phyloP scores from a whole-genome alignment of 2,113 vertebrate species.

The Emydocephalus ijimae region DNA sequence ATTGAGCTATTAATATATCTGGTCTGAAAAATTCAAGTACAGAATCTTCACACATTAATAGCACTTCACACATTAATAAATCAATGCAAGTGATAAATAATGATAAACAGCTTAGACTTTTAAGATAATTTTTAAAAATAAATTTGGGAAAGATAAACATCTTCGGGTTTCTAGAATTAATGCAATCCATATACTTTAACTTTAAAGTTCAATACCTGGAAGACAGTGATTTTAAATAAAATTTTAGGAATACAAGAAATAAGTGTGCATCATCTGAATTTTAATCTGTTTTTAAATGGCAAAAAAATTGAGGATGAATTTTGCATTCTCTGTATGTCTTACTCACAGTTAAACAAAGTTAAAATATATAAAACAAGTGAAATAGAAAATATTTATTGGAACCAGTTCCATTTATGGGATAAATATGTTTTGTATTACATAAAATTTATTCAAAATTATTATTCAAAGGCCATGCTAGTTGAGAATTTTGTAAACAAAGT shows the following conservation, averaged over 20 bases:
- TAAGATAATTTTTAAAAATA: neutral
- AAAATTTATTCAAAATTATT: neutral
- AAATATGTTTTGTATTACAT: neutral
- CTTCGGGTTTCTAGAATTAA: neutral
- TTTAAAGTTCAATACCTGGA: neutral
- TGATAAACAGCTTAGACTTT: neutral
- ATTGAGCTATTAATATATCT: too few species aligned
- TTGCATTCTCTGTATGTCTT: neutral
- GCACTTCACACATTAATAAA: constrained; percentile 1
- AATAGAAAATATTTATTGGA: neutral
- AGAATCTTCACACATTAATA: neutral
- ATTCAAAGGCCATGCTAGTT: neutral
- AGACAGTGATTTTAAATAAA: neutral
- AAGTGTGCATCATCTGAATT: neutral
- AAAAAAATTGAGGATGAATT: neutral
- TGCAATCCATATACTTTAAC: neutral
- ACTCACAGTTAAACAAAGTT: neutral
- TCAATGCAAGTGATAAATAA: neutral
- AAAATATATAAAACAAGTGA: constrained; percentile 16
- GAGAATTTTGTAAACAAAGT: neutral
- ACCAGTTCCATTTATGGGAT: neutral
- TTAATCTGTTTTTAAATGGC: neutral
- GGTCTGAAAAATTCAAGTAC: neutral
- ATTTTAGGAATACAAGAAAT: neutral
- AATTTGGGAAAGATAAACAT: neutral